phyloP scores from a whole-genome alignment of 2,888 invertebrate genomes.

The Drepanosiphum platanoidis region DNA sequence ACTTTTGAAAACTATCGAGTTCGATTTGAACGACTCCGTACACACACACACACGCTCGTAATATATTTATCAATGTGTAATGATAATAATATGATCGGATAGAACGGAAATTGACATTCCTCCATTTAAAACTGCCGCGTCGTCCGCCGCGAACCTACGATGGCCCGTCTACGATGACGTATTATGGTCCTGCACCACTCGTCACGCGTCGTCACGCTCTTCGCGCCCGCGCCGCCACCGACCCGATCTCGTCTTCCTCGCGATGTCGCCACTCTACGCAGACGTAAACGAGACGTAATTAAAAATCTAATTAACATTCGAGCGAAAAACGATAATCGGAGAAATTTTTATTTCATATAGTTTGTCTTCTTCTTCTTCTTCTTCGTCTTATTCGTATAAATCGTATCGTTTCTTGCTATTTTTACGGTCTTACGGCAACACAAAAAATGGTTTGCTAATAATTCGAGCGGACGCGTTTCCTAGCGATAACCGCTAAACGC shows the following conservation, averaged over 20 bases:
- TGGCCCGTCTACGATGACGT: constrained; percentile 18
- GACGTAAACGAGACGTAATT: constrained; percentile 26
- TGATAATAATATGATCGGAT: not conserved
- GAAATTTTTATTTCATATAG: not conserved
- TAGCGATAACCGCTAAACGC: not conserved
- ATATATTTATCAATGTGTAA: too few relatives aligned
- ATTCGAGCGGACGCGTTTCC: not conserved
- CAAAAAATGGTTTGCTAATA: not conserved
- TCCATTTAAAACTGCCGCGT: not conserved
- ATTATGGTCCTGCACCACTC: not conserved
- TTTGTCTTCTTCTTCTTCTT: not conserved
- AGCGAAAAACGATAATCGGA: constrained; percentile 8
- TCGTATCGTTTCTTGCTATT: too few relatives aligned
- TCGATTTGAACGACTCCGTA: too few relatives aligned
- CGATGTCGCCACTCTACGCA: not conserved
- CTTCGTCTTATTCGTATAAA: too few relatives aligned
- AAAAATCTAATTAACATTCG: constrained; percentile 37
- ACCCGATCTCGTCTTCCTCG: not conserved
- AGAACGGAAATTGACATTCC: not conserved
- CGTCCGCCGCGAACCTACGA: not conserved
- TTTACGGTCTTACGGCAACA: too few relatives aligned
- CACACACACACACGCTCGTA: too few relatives aligned
- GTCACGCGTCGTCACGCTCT: not conserved
- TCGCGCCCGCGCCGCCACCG: not conserved
- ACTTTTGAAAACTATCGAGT: too few relatives aligned